Evolutionary conservation across 2,113 vertebrate species (phyloP).

Genomic region (Pseudopodoces humilis): DNA sequence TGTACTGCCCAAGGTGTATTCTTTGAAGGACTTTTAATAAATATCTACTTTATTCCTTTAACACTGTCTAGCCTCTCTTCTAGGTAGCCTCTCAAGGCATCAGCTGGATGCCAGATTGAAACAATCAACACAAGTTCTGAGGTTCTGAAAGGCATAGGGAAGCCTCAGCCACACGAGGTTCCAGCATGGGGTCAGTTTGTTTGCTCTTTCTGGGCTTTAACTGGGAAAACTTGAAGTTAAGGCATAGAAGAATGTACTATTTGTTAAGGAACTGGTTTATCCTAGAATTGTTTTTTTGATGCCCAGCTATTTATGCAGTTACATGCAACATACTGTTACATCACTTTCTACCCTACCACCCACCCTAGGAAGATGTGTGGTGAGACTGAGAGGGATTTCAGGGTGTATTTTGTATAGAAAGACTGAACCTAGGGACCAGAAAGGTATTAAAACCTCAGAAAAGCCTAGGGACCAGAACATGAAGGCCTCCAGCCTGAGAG

Average conservation of each 20-base stretch:
- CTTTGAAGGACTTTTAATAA: neutral
- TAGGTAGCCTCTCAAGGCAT: neutral
- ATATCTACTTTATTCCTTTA: no score
- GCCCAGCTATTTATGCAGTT: neutral
- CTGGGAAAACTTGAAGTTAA: neutral
- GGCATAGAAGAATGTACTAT: neutral
- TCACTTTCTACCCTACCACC: neutral
- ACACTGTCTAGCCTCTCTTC: neutral
- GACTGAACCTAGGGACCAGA: neutral
- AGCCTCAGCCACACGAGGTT: neutral
- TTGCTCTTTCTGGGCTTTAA: neutral
- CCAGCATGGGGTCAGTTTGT: neutral
- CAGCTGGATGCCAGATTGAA: neutral
- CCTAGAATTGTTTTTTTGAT: neutral
- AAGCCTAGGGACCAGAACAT: no score
- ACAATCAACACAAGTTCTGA: neutral
- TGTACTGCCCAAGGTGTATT: no score
- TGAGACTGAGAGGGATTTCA: neutral
- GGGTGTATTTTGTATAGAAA: neutral
- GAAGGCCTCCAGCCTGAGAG: no score
- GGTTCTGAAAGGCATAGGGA: neutral
- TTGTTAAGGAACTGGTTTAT: neutral
- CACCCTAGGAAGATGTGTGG: neutral
- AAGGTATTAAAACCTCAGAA: no score
- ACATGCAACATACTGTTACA: neutral